Base-by-base conservation (phyloP, 1,140 invertebrate species). In the Pomacea maculata region DNA sequence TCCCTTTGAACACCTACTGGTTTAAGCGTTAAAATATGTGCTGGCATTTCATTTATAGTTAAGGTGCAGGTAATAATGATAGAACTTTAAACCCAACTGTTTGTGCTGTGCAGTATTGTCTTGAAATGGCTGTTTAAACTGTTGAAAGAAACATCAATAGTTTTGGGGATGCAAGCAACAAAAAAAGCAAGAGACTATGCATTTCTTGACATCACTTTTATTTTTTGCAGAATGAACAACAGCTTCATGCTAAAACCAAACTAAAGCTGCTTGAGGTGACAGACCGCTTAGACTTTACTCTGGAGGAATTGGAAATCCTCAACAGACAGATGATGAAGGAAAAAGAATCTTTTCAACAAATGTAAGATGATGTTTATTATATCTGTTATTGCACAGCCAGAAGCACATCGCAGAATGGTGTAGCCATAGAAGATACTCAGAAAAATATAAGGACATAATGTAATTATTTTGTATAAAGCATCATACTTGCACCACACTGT, bases 251-350 rank as follows among this genome's bases (percentile, higher is more conserved):
- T 6, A 78, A 84, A 57, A 86, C 85, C 61, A 82, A 82, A 74
- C 73, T 71, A 65, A 55, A 81, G 45, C 77, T 87, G 57, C 81
- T 79, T 72, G 86, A 87, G 65, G 83, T 86, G 21, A 82, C 80
- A 29, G 86, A 87, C 74, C 85, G 83, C 71, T 72, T 87, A 57
- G 86, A 86, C 65, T 86, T 85, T 80, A 83, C 84, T 21, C 75
- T 84, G 34, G 83, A 84, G 45, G 83, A 87, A 77, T 79, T 86
- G 29, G 85, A 87, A 70, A 79, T 87, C 34, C 75, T 87, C 34
- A 85, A 76, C 29, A 86, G 84, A 74, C 86, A 87, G 77, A 75
- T 87, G 55, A 81, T 80, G 45, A 85, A 84, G 65, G 86, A 87
- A 64, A 87, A 86, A 67, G 81, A 79, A 21, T 79, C 85, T 55